Evolutionary conservation across 2,113 vertebrate species (phyloP).

Genomic region (Apodemus sylvaticus): DNA sequence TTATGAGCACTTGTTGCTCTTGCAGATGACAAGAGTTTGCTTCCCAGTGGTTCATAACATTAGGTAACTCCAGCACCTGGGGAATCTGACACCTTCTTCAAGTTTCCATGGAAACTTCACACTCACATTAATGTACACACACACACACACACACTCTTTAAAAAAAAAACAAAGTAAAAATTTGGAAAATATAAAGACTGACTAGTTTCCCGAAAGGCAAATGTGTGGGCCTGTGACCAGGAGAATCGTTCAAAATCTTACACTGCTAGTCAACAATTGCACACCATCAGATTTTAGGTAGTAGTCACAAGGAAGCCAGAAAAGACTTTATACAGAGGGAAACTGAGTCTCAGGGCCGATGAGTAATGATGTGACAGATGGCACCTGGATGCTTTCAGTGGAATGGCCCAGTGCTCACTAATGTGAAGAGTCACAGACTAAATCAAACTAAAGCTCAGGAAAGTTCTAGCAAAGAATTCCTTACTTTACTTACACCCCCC

Average conservation of each 20-base stretch:
- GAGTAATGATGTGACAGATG: neutral
- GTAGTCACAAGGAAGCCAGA: neutral
- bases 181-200: neutral
- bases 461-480: neutral
- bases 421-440: neutral
- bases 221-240: neutral
- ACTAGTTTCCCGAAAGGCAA: neutral
- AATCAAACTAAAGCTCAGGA: constrained; percentile 27
- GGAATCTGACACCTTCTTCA: neutral
- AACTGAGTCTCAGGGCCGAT: neutral
- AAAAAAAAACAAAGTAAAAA: neutral
- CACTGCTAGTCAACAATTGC: neutral
- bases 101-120: neutral
- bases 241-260: neutral
- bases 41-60: neutral
- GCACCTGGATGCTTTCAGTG: neutral
- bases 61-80: neutral
- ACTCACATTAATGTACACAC: neutral
- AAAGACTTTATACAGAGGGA: neutral
- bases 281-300: constrained; percentile 2
- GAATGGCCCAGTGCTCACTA: neutral
- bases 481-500: neutral
- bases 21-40: neutral
- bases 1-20: neutral
- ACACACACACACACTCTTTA: neutral